phyloP scores from a whole-genome alignment of 2,888 invertebrate genomes.

The Nebria brevicollis region DNA sequence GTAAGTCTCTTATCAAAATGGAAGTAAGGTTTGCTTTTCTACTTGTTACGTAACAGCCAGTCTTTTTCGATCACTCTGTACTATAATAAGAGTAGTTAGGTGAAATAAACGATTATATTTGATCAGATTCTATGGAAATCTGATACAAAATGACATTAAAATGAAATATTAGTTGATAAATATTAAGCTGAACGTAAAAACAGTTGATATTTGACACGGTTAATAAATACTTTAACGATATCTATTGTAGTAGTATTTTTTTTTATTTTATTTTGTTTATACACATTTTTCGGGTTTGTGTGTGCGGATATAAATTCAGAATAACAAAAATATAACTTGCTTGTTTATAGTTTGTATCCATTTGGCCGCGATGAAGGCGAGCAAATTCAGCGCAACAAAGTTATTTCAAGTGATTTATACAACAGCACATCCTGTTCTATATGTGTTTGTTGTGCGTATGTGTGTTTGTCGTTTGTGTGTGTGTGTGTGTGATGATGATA shows the following conservation, averaged over 20 bases:
- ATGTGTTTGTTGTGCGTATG: background rate
- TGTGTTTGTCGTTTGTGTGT: no score
- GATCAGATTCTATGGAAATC: no score
- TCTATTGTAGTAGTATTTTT: background rate
- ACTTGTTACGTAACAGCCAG: no score
- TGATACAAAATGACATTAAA: background rate
- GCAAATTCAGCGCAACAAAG: background rate
- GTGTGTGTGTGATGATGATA: background rate
- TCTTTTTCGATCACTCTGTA: no score
- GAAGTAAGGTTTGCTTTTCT: no score
- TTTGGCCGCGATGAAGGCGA: background rate
- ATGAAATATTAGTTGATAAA: background rate
- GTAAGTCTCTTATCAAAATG: no score
- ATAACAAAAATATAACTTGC: conserved; percentile 1
- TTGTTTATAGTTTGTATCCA: conserved; percentile 1
- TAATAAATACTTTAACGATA: background rate
- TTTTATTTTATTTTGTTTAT: background rate
- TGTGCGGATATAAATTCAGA: background rate
- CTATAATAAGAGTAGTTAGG: no score
- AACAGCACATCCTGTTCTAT: background rate
- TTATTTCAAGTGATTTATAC: conserved; percentile 1
- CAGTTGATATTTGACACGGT: background rate
- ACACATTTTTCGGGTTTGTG: background rate
- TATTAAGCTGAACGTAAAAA: background rate
- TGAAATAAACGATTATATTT: no score